phyloP scores from a whole-genome alignment of 2,113 vertebrate species.

The Perca schrenkii region DNA sequence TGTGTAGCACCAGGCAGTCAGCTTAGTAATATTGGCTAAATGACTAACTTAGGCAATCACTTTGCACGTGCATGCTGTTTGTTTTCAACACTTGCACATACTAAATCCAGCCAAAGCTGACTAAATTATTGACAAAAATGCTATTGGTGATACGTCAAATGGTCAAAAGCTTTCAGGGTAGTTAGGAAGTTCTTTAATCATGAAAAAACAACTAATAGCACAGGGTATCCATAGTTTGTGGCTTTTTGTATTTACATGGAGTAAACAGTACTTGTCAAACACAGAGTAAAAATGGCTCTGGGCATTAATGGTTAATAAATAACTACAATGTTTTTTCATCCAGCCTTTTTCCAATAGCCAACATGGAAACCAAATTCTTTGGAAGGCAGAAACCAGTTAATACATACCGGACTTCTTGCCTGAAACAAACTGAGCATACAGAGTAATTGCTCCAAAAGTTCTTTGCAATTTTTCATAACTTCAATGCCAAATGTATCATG shows the following conservation, averaged over 20 bases:
- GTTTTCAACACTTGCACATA: not conserved
- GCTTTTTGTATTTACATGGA: constrained; percentile 24
- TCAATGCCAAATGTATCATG: not conserved
- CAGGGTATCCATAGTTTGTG: constrained; percentile 4
- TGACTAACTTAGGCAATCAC: constrained; percentile 21
- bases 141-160: not conserved
- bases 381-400: not conserved
- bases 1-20: constrained; percentile 19
- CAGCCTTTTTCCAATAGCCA: not conserved
- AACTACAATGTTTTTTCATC: constrained; percentile 29
- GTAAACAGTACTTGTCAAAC: constrained; percentile 46
- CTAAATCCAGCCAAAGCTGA: not conserved
- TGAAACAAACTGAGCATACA: not conserved
- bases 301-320: constrained; percentile 63
- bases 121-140: not conserved
- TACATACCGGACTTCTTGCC: not conserved
- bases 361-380: not conserved
- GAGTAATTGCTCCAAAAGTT: not conserved
- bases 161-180: not conserved
- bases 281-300: constrained; percentile 15
- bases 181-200: not conserved
- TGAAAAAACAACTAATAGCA: not conserved
- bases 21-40: constrained; percentile 30
- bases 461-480: not conserved
- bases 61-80: not conserved